These are phyloP conservation scores for Drosophila punjabiensis DNA, from an alignment of 1,140 invertebrate species.

Conservation along the genomic window DNA sequence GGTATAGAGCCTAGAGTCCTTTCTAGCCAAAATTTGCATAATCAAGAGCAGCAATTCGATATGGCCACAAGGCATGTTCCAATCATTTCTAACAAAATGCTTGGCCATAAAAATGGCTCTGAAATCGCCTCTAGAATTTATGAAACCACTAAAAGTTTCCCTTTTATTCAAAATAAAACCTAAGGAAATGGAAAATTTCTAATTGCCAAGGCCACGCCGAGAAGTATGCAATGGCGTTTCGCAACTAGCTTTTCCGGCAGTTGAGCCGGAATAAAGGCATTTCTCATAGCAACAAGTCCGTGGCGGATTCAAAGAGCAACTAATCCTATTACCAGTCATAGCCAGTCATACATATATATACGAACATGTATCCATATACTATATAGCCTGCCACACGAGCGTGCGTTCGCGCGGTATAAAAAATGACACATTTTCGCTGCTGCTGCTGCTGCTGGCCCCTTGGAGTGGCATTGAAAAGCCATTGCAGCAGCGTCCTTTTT, in stretches of 20 bases:
- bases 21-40: conserved; percentile 44
- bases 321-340: conserved; percentile 37
- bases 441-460: neutral
- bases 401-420: neutral
- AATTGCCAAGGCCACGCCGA: conserved; percentile 14
- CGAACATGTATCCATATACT: conserved; percentile 18
- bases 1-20: neutral
- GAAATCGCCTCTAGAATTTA: conserved; percentile 18
- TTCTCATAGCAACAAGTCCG: conserved; percentile 50
- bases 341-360: neutral
- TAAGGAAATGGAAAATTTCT: conserved; percentile 11
- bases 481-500: conserved; percentile 72
- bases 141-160: neutral
- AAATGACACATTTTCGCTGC: conserved; percentile 39
- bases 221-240: conserved; percentile 38
- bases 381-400: conserved; percentile 2
- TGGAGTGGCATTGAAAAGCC: conserved; percentile 59
- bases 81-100: conserved; percentile 27
- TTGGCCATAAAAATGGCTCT: conserved; percentile 8
- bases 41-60: conserved; percentile 28
- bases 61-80: conserved; percentile 21
- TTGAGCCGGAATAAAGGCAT: conserved; percentile 9
- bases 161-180: neutral
- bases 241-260: conserved; percentile 17
- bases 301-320: conserved; percentile 21